Conservation (phyloP, 1,140 invertebrate genomes). For the Drosophila quadrilineata region DNA sequence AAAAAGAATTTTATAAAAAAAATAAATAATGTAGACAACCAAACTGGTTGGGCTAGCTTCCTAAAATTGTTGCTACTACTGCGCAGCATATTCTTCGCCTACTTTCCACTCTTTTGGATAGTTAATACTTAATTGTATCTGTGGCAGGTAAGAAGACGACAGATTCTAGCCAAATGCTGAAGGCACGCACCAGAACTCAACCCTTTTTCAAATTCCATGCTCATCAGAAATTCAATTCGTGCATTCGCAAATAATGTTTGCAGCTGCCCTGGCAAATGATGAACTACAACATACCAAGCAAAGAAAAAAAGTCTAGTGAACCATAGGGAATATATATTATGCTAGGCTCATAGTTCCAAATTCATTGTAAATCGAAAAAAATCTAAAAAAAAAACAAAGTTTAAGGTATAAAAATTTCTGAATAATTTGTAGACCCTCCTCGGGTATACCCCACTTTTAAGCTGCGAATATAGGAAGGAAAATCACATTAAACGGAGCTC, state of each 20-base stretch:
- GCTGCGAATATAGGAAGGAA: neutral
- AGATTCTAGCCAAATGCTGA: neutral
- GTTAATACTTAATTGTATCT: slow-evolving; percentile 19
- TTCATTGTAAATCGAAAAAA: no score
- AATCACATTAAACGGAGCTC: slow-evolving; percentile 9
- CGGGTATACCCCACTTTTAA: neutral
- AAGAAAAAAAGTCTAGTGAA: neutral
- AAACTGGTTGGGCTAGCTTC: slow-evolving; percentile 32
- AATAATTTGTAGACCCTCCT: no score
- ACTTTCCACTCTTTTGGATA: neutral
- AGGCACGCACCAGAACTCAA: slow-evolving; percentile 7
- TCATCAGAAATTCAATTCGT: slow-evolving; percentile 56
- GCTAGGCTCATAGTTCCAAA: no score
- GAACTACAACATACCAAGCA: neutral
- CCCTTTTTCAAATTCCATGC: slow-evolving; percentile 24
- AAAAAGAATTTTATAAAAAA: neutral
- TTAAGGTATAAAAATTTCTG: no score
- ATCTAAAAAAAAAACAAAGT: no score
- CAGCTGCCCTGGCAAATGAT: neutral
- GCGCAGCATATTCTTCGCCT: slow-evolving; percentile 6
- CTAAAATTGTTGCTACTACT: slow-evolving; percentile 24
- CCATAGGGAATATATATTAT: no score
- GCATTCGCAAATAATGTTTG: slow-evolving; percentile 3
- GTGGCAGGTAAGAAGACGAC: neutral
- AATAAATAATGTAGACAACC: neutral